A percentile compares a stretch with the other conserved stretches of the same genome.
These are phyloP conservation scores for Ametastegia equiseti DNA, from an alignment of 2,888 invertebrate genomes.

Conservation along the genomic window DNA sequence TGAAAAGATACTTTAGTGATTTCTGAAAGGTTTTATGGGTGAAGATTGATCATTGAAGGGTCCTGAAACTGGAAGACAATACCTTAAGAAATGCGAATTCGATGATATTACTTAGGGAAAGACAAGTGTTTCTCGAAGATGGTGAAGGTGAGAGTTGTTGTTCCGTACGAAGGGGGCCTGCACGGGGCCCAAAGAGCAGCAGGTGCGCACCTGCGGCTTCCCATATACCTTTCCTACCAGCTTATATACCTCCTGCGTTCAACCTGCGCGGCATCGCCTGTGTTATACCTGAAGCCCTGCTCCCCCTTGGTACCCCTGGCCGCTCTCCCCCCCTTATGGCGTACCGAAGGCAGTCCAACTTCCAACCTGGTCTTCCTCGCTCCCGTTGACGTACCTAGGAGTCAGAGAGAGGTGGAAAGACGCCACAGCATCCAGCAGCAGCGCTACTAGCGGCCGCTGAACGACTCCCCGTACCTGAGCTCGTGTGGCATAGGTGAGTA, in stretches of 20 bases:
- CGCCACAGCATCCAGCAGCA: constrained; percentile 74
- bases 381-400: constrained; percentile 54
- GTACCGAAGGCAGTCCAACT: constrained; percentile 76
- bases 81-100: neutral
- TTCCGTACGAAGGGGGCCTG: neutral
- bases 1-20: neutral
- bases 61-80: neutral
- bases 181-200: constrained; percentile 50
- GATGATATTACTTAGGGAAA: neutral
- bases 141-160: neutral
- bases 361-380: constrained; percentile 66
- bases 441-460: constrained; percentile 74
- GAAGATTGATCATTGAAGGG: neutral
- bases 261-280: constrained; percentile 67
- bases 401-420: constrained; percentile 56
- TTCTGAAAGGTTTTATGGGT: neutral
- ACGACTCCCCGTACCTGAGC: constrained; percentile 63
- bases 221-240: constrained; percentile 64
- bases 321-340: constrained; percentile 79
- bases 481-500: constrained; percentile 50
- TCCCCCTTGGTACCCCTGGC: constrained; percentile 80
- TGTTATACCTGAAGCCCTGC: constrained; percentile 68
- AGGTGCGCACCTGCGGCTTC: constrained; percentile 68
- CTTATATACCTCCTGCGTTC: constrained; percentile 68
- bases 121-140: neutral